Evolutionary conservation across 2,888 invertebrate species (phyloP), one percentile per base, ranked within the genome.

Genomic region (Papilio protenor): DNA sequence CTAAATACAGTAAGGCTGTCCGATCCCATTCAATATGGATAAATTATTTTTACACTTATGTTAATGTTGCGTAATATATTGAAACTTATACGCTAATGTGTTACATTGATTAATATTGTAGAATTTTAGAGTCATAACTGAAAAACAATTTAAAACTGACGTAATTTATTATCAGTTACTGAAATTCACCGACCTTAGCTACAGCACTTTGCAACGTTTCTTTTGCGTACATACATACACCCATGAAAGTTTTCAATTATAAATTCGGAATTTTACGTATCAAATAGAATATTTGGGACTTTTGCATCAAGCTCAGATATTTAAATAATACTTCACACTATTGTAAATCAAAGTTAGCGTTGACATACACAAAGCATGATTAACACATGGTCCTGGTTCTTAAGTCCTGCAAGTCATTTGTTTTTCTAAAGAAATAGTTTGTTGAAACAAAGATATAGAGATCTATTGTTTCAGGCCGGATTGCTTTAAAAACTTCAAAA

Each of bases 1-100:
- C 75, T 78, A 72, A 75, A 78, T 78, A 75, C 75, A 75, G 64
- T 72, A 78, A 78, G 78, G 75, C 75, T 74, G 18, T 77, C 57
- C 59, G n/a, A 40, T 75, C 52, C 52, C 10, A 45, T 66, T 40
- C 11, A 45, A n/a, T 57, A 18, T n/a, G n/a, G 6, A 27, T 61
- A 16, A 27, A 23, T 59, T 3, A 33, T 61, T 61, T 27, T 1
- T 16, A 27, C 0, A 33, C 27, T 27, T 11, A 33, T 16, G 1
- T 33, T 16, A 55, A 55, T 4, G 61, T 16, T 33, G 27, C 16
- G 21, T 61, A 59, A 59, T 59, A 23, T 61, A 14, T 61, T 12
- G 4, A 59, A 59, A 59, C 59, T 11, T 21, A 57, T 10, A 57
- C 6, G 33, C 33, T 33, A 33, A 33, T 33, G 33, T 33, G 33